These are phyloP conservation scores for Melinopterus prodromus DNA, from an alignment of 2,888 invertebrate genomes.

Conservation along the genomic window DNA sequence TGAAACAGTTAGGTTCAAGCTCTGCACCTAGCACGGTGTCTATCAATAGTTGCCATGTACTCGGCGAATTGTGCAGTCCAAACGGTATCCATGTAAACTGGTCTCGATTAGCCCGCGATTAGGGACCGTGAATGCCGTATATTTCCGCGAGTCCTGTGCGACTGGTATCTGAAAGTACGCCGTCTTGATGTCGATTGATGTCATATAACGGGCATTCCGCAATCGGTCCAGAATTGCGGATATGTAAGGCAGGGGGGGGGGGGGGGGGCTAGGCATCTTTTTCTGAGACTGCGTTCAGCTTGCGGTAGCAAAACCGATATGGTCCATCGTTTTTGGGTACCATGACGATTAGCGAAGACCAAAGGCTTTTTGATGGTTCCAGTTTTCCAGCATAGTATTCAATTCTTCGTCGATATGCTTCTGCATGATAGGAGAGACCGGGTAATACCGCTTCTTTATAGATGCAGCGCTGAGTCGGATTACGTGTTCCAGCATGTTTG, in stretches of 20 bases:
- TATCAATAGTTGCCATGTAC: conserved; percentile 47
- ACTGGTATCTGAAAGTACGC: too few relatives aligned
- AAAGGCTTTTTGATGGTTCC: conserved; percentile 42
- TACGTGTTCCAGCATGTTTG: neutral
- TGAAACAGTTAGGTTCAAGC: conserved; percentile 29
- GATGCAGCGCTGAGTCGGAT: conserved; percentile 18
- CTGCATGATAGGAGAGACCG: conserved; percentile 38
- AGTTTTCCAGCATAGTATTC: conserved; percentile 42
- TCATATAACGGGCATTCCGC: too few relatives aligned
- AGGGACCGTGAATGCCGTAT: conserved; percentile 42
- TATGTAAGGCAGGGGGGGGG: conserved; percentile 49
- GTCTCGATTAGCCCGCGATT: conserved; percentile 38
- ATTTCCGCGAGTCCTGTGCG: too few relatives aligned
- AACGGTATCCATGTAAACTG: conserved; percentile 47
- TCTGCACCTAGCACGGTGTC: conserved; percentile 36
- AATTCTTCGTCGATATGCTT: conserved; percentile 44
- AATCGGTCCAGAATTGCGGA: conserved; percentile 45
- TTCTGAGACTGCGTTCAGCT: conserved; percentile 48
- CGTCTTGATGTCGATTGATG: too few relatives aligned
- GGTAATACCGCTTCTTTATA: conserved; percentile 24
- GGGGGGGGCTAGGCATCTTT: conserved; percentile 50
- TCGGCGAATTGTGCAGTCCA: conserved; percentile 46
- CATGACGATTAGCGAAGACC: conserved; percentile 41
- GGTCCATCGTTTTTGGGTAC: conserved; percentile 41
- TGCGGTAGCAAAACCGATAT: conserved; percentile 49